Percentiles rank a stretch among this genome's conserved stretches.
Conservation (phyloP, 2,888 invertebrate species). For the Caenorhabditis uteleia region DNA sequence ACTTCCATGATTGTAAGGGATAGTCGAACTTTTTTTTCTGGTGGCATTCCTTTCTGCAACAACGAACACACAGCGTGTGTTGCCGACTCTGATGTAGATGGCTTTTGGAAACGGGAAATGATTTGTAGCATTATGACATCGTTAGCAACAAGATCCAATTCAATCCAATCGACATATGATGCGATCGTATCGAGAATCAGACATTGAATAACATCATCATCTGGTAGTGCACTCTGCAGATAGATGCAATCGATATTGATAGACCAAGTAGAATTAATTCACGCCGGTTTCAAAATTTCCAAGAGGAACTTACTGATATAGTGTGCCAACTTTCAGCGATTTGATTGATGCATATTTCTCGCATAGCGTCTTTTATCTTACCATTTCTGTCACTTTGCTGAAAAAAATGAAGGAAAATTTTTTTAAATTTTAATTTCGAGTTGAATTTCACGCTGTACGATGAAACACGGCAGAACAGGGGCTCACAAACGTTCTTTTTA, state of each 20-base stretch:
- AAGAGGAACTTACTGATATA: constrained; percentile 71
- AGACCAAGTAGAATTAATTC: no score
- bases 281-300: background rate
- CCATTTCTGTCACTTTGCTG: constrained; percentile 73
- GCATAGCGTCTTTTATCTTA: constrained; percentile 74
- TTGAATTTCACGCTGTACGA: no score
- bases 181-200: constrained; percentile 74
- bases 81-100: constrained; percentile 67
- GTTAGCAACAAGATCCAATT: constrained; percentile 75
- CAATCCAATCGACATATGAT: constrained; percentile 75
- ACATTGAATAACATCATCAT: constrained; percentile 36
- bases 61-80: constrained; percentile 74
- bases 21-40: constrained; percentile 73
- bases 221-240: no score
- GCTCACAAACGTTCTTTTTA: background rate
- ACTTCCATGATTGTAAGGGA: constrained; percentile 61
- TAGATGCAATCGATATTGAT: no score
- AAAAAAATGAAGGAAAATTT: no score
- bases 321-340: constrained; percentile 74
- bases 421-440: no score
- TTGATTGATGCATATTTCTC: constrained; percentile 73
- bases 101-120: constrained; percentile 59
- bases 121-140: constrained; percentile 74
- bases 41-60: constrained; percentile 75
- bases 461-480: no score